These are phyloP conservation scores for Brachionus asplanchnoidis DNA, from an alignment of 1,140 invertebrate species.

Conservation along the genomic window DNA sequence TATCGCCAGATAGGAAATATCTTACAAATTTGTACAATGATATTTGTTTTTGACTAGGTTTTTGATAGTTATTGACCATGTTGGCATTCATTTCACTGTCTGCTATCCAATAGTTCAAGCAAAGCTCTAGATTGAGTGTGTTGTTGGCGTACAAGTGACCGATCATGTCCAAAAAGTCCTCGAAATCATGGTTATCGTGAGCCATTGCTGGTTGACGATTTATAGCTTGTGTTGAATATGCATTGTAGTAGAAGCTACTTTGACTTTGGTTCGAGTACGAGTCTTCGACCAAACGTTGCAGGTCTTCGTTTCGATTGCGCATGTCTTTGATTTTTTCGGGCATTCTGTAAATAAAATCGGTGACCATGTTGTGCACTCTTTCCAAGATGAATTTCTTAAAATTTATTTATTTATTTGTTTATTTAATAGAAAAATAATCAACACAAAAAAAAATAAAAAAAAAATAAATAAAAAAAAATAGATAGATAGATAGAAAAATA, in stretches of 20 bases:
- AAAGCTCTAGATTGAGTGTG: slow-evolving; percentile 67
- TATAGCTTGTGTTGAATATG: background rate
- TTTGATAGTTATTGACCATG: slow-evolving; percentile 43
- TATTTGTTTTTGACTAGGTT: slow-evolving; percentile 59
- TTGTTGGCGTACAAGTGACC: slow-evolving; percentile 72
- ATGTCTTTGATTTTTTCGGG: slow-evolving; percentile 67
- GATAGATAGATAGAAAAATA: background rate
- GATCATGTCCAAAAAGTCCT: slow-evolving; percentile 72
- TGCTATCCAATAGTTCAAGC: slow-evolving; percentile 63
- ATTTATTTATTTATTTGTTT: background rate
- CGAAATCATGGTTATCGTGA: slow-evolving; percentile 73
- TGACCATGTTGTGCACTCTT: slow-evolving; percentile 75
- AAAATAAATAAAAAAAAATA: background rate
- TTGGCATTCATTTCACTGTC: slow-evolving; percentile 43
- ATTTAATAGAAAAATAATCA: too few species aligned
- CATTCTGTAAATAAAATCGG: slow-evolving; percentile 87
- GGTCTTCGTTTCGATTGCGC: slow-evolving; percentile 19
- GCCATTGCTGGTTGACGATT: slow-evolving; percentile 45
- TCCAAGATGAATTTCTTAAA: slow-evolving; percentile 70
- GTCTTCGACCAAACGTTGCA: slow-evolving; percentile 14
- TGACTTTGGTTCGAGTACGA: background rate
- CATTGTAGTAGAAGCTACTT: background rate
- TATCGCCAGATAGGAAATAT: slow-evolving; percentile 68
- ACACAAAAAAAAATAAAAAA: too few species aligned
- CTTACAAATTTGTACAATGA: slow-evolving; percentile 83